These are phyloP conservation scores for Chloropsis cyanopogon DNA, from an alignment of 2,113 vertebrate genomes.

Conservation along the genomic window DNA sequence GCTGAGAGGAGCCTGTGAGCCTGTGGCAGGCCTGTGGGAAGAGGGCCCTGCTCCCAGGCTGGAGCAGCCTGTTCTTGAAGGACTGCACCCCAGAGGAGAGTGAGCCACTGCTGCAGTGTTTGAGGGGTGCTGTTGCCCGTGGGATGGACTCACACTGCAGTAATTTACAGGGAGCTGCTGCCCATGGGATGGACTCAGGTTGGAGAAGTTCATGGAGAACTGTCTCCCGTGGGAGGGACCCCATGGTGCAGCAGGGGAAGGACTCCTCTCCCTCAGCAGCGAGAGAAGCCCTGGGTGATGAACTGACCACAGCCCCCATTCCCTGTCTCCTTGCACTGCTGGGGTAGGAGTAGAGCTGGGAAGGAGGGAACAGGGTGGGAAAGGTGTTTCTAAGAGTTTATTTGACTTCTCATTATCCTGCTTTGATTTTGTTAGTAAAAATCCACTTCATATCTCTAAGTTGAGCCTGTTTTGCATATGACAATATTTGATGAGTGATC, in stretches of 20 bases:
- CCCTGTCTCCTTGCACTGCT: no score
- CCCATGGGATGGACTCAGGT: rapidly evolving
- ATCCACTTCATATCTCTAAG: neutral
- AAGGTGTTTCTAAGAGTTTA: neutral
- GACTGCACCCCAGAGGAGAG: neutral
- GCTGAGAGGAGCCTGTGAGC: no score
- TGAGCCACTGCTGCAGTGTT: neutral
- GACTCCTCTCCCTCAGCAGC: neutral
- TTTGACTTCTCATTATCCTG: neutral
- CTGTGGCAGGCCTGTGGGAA: neutral
- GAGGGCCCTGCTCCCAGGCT: neutral
- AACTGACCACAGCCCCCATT: neutral
- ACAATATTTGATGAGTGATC: neutral
- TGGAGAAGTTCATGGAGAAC: neutral
- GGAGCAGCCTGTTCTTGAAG: neutral
- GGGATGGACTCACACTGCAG: neutral
- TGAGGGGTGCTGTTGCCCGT: rapidly evolving
- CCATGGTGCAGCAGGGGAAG: neutral
- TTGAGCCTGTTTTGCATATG: neutral
- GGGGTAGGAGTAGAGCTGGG: neutral
- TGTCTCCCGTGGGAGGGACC: neutral
- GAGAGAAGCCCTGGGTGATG: neutral
- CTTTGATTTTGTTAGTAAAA: neutral
- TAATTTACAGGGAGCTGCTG: neutral
- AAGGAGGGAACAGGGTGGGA: neutral